Evolutionary conservation across 2,797 vertebrate species (phyloP), one percentile per base, ranked within the genome.

Genomic region (Melanotaenia trifasciata): DNA sequence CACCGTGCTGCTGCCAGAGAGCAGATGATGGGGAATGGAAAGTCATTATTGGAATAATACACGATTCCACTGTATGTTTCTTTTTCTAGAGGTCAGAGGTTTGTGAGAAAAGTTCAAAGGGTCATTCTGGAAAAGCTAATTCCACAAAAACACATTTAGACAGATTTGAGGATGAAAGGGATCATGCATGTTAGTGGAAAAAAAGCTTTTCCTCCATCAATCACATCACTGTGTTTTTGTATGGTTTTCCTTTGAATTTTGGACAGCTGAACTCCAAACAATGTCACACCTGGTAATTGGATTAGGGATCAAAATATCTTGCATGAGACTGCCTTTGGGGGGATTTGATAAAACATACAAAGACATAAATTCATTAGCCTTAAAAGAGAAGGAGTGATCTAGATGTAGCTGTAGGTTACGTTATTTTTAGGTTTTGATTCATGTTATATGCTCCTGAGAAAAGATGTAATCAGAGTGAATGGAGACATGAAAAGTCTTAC

Each of bases 171-270:
- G 67, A 78, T 78, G 77, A 58, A 59, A n/a, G 67, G 30, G 72
- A 79, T 64, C 40, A 22, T 77, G 87, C 38, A 32, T 76, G 87
- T 90, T 88, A 89, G 86, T 88, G 87, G 82, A 28, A 28, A 28
- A 87, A 84, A 82, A 72, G 63, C 51, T n/a, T 84, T 87, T 80
- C 84, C 80, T 75, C 86, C 69, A 87, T 87, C 89, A 81, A 28
- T 92, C 79, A 86, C 62, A 73, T 10, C 8, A 8, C 7, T 5
- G 28, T 56, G 67, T 74, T 86, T 87, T 78, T 22, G 82, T 77
- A 57, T 1, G 0, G 12, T 35, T 56, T 53, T 60, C 1, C 20
- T n/a, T 24, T 30, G 28, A 30, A 30, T 64, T 69, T 56, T 43
- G n/a, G 33, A 61, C 24, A 32, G 63, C 54, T 32, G 24, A 68